Evolutionary conservation across 2,797 vertebrate species (phyloP), one percentile per base, ranked within the genome.

Genomic region (Vespertilio murinus): DNA sequence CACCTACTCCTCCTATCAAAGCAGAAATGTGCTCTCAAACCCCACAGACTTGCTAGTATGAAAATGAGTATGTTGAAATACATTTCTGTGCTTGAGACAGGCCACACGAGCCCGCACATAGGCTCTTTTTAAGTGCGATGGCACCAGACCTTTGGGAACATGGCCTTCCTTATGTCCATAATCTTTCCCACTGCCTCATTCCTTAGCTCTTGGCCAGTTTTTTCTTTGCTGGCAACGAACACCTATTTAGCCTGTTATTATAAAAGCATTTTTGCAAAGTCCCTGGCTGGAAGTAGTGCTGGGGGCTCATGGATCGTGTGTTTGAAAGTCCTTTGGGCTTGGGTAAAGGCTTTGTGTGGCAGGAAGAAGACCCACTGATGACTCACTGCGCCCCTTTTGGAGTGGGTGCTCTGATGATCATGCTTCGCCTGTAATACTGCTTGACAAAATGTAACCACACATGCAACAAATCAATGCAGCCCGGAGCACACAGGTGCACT

Each of bases 1-100:
- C 16, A n/a, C 64, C n/a, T 3, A 16, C n/a, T 65, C 56, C 56
- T 59, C 56, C 95, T 97, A 97, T 97, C 96, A 95, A 97, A 97
- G 75, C 94, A 97, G 98, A 97, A 97, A 93, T 95, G 88, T 84
- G 96, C 96, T 97, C 80, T 95, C 96, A 35, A 95, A 93, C 98
- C 97, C 93, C 61, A 6, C 95, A 90, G 96, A 61, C 98, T 95
- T 86, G 89, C 97, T 79, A 22, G 30, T 33, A 45, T 71, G 96
- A 91, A 90, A 47, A 92, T 95, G 45, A 38, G 71, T 54, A 96
- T 79, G 97, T 96, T 97, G 71, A 52, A 91, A 85, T 94, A 18
- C 92, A n/a, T 86, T 86, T 95, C 25, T 5, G 25, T 3, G 28
- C 28, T 61, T 30, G 5, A 61, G 28, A 61, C 59, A 33, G n/a